phyloP scores from a whole-genome alignment of 2,113 vertebrate genomes.

The Nestor notabilis region DNA sequence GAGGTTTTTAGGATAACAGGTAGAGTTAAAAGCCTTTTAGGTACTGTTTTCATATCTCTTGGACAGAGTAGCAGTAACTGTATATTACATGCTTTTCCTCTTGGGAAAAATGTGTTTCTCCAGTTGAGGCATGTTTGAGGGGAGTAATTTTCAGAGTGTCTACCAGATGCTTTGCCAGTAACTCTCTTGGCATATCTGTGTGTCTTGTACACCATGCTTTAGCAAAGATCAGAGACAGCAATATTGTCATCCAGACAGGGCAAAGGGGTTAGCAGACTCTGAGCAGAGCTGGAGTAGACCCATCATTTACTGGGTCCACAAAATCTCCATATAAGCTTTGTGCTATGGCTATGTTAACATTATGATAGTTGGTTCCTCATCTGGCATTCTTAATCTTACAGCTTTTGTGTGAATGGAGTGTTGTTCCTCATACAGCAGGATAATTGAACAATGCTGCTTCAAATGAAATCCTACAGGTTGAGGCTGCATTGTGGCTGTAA shows the following conservation, averaged over 20 bases:
- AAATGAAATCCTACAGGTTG: not conserved
- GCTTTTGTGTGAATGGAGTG: not conserved
- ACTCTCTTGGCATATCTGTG: not conserved
- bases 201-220: not conserved
- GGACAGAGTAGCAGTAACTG: not conserved
- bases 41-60: not conserved
- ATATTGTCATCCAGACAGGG: not conserved
- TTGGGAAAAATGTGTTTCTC: not conserved
- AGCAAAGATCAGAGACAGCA: not conserved
- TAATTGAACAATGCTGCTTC: not conserved
- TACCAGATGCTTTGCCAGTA: not conserved
- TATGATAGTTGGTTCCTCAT: not conserved
- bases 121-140: conserved; percentile 4
- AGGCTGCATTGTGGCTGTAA: not conserved
- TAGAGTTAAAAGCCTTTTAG: not conserved
- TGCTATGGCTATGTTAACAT: not conserved
- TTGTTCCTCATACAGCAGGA: not conserved
- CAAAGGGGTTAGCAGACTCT: not conserved
- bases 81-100: not conserved
- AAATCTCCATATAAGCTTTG: not conserved
- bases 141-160: not conserved
- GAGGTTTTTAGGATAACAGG: not conserved
- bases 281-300: not conserved
- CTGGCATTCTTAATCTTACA: not conserved
- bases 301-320: not conserved